Evolutionary conservation across 2,888 invertebrate genomes (phyloP).

Genomic region (Mactromeris polynyma): DNA sequence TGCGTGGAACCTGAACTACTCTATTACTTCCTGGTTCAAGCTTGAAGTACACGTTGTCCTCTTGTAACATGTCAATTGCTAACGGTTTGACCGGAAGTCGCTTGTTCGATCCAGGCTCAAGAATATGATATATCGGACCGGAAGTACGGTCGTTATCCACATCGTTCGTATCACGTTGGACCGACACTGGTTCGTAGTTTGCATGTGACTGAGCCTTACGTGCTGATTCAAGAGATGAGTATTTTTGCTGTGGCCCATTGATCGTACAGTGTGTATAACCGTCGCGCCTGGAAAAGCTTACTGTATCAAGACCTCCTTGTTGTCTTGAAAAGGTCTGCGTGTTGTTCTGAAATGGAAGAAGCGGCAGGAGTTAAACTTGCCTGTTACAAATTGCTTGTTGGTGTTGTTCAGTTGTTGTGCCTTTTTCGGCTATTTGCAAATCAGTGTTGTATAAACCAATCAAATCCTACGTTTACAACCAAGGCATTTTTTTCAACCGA

Average conservation of each 20-base stretch:
- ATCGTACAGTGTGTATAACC: not conserved
- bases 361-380: not conserved
- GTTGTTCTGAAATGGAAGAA: not conserved
- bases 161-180: not conserved
- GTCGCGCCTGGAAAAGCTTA: not conserved
- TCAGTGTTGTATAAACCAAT: not conserved
- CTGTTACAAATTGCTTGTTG: not conserved
- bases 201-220: not conserved
- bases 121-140: slow-evolving; percentile 29
- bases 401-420: not conserved
- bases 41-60: slow-evolving; percentile 41
- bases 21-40: slow-evolving; percentile 40
- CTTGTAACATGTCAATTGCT: not conserved
- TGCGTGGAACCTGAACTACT: slow-evolving; percentile 10
- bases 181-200: not conserved
- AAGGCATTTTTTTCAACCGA: not conserved
- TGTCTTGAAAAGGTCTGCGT: not conserved
- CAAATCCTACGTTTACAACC: not conserved
- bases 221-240: not conserved
- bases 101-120: slow-evolving; percentile 39
- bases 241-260: not conserved
- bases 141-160: not conserved
- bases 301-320: not conserved
- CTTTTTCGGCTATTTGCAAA: not conserved
- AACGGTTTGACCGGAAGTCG: slow-evolving; percentile 35